Evolutionary conservation across 2,888 invertebrate genomes (phyloP), one percentile per base, ranked within the genome.

Genomic region (Micoletzkya japonica): DNA sequence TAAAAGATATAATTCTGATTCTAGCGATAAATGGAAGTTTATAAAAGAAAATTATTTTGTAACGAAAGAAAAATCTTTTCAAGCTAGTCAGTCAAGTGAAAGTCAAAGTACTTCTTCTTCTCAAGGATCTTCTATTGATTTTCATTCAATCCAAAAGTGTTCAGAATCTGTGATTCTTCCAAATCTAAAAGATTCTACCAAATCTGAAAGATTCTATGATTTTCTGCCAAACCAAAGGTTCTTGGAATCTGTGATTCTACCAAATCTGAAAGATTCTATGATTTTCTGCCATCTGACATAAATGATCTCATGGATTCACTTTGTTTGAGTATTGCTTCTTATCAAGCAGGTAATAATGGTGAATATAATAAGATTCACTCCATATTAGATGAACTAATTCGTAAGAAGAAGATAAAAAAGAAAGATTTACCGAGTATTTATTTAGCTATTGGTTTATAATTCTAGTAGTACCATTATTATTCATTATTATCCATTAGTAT

Each of bases 21-120:
- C 76, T 44, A 77, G 74, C 75, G 74, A 77, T 72, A 77, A 77
- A 70, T 77, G 76, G 75, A 77, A 73, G 61, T 77, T 75, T 67
- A 77, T 77, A 24, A 77, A 76, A 60, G 67, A 36, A 37, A 73
- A 77, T 39, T 73, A 73, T 63, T 76, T 76, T 70, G 64, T 49
- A 20, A 17, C 72, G 17, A 74, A 74, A 52, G 52, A 50, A 61
- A 28, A 58, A 73, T 17, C 58, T 68, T 49, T 17, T 59, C 70
- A 36, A 71, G 57, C 34, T 72, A 58, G 64, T 57, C 20, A 39
- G 17, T 4, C 37, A 28, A 6, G n/a, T 2, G 52, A 34, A 49
- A 30, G 17, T n/a, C 10, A 26, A 39, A 66, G 72, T 20, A 64
- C 67, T 61, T 71, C 73, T 6, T 14, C 20, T 44, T 44, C 44